Base-by-base conservation (phyloP, 2,888 invertebrate species). In the Cerastoderma edule region DNA sequence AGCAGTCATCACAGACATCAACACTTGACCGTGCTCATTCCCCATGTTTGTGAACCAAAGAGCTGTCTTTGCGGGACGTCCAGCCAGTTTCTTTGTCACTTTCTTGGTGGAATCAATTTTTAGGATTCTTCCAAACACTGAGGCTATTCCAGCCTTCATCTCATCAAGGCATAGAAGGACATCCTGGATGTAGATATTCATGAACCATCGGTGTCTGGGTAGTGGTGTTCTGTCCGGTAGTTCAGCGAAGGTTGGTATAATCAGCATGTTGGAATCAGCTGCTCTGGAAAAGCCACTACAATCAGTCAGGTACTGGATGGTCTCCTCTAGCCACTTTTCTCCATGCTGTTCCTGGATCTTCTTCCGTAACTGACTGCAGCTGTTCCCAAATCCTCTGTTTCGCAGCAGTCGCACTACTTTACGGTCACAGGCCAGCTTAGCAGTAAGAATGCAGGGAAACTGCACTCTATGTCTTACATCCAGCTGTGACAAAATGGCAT, bases 61-160 rank as follows among this genome's bases (percentile, higher is more conserved):
- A 5, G 85, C 84, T 0, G 87, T 85, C 1, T 71, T 65, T 10
- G 57, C 48, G 53, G 32, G 53, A 6, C 63, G 39, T 6, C 86
- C 86, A n/a, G 77, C 56, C 30, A 85, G 57, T 65, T 85, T 85
- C 22, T 50, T 50, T 27, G 48, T 32, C 33, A 74, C 32, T 33
- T 86, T 83, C 56, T 86, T 87, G 2, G 85, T 86, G 16, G 86
- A 87, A 50, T 85, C 85, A 50, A 83, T 72, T 39, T 86, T 86
- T 16, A 86, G 64, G 13, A 85, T 66, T 1, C 54, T 2, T 1
- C 85, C 87, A 67, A 72, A 79, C 6, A 57, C 33, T 0, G 84
- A 81, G 0, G 85, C 85, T 5, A 85, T 39, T 24, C 54, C 56
- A 27, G 74, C 69, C 48, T 39, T 22, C 22, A 39, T 24, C 22